Evolutionary conservation across 2,888 invertebrate species (phyloP).

Genomic region (Desoria tigrina): DNA sequence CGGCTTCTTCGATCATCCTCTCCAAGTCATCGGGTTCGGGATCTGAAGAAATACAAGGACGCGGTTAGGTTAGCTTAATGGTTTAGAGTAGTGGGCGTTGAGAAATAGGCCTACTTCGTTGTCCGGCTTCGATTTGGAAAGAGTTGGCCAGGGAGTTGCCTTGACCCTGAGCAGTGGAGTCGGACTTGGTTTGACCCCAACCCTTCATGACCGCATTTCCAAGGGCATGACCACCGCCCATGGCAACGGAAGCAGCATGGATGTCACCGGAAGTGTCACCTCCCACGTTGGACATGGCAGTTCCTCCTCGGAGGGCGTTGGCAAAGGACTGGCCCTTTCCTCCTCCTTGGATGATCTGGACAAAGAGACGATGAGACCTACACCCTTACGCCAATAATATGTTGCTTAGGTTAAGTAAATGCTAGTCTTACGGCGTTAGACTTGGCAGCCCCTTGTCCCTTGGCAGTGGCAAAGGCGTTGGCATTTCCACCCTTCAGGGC

Average conservation of each 20-base stretch:
- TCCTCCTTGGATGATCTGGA: not conserved
- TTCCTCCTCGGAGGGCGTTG: conserved; percentile 8
- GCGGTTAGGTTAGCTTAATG: not conserved
- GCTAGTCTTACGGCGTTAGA: conserved; percentile 5
- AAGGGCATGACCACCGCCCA: conserved; percentile 6
- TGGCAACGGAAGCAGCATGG: conserved; percentile 1
- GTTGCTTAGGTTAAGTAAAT: too few species aligned
- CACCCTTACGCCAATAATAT: too few species aligned
- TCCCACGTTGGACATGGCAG: not conserved
- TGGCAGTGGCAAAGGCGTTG: conserved; percentile 8
- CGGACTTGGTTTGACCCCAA: not conserved
- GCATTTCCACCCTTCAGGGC: conserved; percentile 8
- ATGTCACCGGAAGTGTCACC: not conserved
- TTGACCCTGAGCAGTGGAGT: conserved; percentile 1
- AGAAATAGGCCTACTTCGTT: too few species aligned
- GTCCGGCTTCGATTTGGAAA: conserved; percentile 7
- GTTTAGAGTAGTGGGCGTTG: too few species aligned
- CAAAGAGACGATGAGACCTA: too few species aligned
- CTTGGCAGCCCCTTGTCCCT: conserved; percentile 1
- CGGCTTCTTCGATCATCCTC: conserved; percentile 2
- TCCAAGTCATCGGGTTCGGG: conserved; percentile 5
- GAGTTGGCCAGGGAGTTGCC: conserved; percentile 16
- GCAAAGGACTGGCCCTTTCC: conserved; percentile 10
- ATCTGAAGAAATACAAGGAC: not conserved
- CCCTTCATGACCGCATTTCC: conserved; percentile 1